Evolutionary conservation across 2,888 invertebrate species (phyloP).

Genomic region (Drosophila suboccidentalis): DNA sequence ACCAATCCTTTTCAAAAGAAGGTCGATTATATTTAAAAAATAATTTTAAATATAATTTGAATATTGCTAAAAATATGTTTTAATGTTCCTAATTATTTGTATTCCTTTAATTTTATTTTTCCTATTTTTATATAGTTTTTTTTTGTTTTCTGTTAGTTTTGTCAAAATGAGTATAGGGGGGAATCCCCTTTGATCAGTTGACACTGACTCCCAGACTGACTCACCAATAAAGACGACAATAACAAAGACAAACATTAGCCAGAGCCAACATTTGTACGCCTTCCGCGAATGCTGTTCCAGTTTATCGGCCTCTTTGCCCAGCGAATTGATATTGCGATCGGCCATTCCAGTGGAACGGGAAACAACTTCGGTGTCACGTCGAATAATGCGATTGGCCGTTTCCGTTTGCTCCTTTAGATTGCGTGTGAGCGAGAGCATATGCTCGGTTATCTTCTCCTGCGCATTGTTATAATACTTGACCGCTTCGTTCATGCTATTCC

Average conservation of each 20-base stretch:
- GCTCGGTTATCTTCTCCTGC: slow-evolving; percentile 97
- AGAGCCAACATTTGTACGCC: slow-evolving; percentile 97
- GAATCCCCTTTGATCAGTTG: neutral
- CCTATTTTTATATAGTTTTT: no score
- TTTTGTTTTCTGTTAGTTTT: no score
- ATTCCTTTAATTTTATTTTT: no score
- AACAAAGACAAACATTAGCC: slow-evolving; percentile 95
- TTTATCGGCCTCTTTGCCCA: slow-evolving; percentile 93
- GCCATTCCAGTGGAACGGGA: slow-evolving; percentile 92
- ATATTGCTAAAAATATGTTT: no score
- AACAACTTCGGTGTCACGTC: slow-evolving; percentile 94
- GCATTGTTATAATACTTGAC: slow-evolving; percentile 94
- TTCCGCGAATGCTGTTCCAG: slow-evolving; percentile 94
- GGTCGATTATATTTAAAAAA: no score
- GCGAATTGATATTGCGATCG: slow-evolving; percentile 91
- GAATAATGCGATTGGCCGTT: slow-evolving; percentile 95
- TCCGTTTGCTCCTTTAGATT: slow-evolving; percentile 96
- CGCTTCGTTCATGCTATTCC: slow-evolving; percentile 92
- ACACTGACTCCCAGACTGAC: slow-evolving; percentile 77
- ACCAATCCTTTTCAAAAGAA: no score
- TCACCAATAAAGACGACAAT: slow-evolving; percentile 95
- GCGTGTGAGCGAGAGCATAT: slow-evolving; percentile 95
- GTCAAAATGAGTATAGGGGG: neutral
- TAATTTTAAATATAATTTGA: no score
- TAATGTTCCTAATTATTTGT: no score